Percentiles rank a stretch among this genome's conserved stretches.
Conservation (phyloP, 2,113 vertebrate species). For the Atherinomorus stipes region DNA sequence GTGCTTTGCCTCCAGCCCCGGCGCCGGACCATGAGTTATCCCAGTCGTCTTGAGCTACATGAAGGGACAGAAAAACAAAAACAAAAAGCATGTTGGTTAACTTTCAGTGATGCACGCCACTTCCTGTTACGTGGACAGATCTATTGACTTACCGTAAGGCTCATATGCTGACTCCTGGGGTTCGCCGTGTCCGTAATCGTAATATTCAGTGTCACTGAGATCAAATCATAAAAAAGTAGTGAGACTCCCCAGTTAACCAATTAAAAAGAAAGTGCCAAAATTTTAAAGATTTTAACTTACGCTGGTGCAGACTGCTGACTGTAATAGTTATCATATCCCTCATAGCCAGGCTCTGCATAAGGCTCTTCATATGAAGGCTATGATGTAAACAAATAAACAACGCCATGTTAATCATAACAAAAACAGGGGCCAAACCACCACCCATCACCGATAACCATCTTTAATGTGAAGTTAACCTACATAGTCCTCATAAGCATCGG, state of each 20-base stretch:
- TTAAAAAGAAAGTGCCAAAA: background rate
- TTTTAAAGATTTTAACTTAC: constrained; percentile 83
- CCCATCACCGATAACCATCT: background rate
- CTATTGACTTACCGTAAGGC: constrained; percentile 87
- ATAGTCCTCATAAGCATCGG: constrained; percentile 92
- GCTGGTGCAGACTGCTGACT: constrained; percentile 90
- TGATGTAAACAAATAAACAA: background rate
- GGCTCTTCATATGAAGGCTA: constrained; percentile 91
- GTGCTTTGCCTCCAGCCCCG: constrained; percentile 84
- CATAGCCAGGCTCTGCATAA: constrained; percentile 91
- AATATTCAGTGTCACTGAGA: constrained; percentile 95
- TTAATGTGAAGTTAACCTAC: constrained; percentile 79
- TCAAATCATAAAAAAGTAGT: background rate
- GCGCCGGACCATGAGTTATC: constrained; percentile 88
- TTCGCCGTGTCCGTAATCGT: constrained; percentile 97
- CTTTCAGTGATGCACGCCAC: background rate
- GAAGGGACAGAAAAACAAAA: constrained; percentile 19
- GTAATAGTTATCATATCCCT: constrained; percentile 94
- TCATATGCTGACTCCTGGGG: constrained; percentile 91
- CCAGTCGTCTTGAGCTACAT: constrained; percentile 93
- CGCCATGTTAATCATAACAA: too few species aligned
- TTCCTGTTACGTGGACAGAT: too few species aligned
- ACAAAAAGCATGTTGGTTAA: background rate
- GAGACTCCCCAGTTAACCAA: background rate
- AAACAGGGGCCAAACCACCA: background rate